Evolutionary conservation across 2,797 vertebrate species (phyloP), one percentile per base, ranked within the genome.

Genomic region (Rhynchotus rufescens): DNA sequence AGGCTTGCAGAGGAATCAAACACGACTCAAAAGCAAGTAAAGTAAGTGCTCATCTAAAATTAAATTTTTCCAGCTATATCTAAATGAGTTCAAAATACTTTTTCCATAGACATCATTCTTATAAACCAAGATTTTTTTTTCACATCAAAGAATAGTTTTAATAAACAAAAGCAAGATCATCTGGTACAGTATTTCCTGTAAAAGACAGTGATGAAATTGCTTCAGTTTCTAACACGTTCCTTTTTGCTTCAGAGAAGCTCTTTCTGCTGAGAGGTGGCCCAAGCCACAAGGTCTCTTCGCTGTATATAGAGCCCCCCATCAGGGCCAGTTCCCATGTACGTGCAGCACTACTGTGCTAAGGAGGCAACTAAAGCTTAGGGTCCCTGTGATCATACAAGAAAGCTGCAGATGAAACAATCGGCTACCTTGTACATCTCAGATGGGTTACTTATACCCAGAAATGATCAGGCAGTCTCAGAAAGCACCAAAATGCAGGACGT

Each of bases 61-160:
- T 95, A 96, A 96, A 91, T 95, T 83, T 85, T 47, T 66, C 93
- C 65, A 3, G 34, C 25, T 80, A 83, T 79, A 56, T 91, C 86
- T 95, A 87, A 87, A 91, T 25, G 42, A 93, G 86, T 89, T 95
- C 88, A 95, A 97, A 97, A 96, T 83, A 95, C 94, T 56, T 84
- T 91, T 95, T 90, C 78, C 66, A 91, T 83, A 91, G 67, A 69
- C 61, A 10, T 17, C 69, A 36, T 79, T 88, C 84, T 90, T 96
- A 52, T 89, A 89, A 95, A 84, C 64, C 68, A 12, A 86, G 61
- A 28, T 57, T 74, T 49, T 56, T 64, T 66, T 95, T 80, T 75
- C 59, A 47, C 57, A 71, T 80, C 76, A 86, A 87, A 89, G n/a
- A 84, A 56, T 20, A 61, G 30, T 87, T 96, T 80, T 65, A 73